These are phyloP conservation scores for Gymnodraco acuticeps DNA, from an alignment of 2,797 vertebrate genomes.

Conservation along the genomic window DNA sequence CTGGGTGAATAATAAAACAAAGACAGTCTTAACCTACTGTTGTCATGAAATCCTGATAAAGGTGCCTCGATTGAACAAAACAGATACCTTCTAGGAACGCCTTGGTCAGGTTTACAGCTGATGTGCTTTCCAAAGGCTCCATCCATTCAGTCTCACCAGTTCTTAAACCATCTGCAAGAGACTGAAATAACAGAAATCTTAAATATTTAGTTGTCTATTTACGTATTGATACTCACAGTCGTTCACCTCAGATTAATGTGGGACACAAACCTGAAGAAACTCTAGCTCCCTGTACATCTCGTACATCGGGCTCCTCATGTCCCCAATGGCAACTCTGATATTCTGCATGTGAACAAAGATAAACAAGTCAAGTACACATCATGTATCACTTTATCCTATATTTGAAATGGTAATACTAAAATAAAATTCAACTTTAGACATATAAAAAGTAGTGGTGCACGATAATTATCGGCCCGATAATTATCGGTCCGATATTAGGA, in stretches of 20 bases:
- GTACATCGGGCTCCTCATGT: constrained; percentile 90
- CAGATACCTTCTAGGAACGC: constrained; percentile 89
- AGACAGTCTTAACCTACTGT: not conserved
- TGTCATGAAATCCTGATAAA: not conserved
- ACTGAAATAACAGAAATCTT: constrained; percentile 75
- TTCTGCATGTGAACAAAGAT: constrained; percentile 83
- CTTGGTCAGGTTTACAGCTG: constrained; percentile 88
- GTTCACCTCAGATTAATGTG: constrained; percentile 14
- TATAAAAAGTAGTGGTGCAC: not conserved
- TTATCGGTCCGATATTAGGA: too few relatives aligned
- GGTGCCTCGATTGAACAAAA: not conserved
- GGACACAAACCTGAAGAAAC: constrained; percentile 90
- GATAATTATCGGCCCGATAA: too few relatives aligned
- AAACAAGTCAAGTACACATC: constrained; percentile 8
- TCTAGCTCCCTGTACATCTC: constrained; percentile 91
- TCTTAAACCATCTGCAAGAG: constrained; percentile 90
- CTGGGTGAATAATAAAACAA: constrained; percentile 73
- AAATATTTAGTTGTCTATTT: constrained; percentile 21
- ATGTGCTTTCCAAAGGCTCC: constrained; percentile 86
- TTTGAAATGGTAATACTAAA: not conserved
- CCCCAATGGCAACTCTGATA: constrained; percentile 89
- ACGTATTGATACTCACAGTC: not conserved
- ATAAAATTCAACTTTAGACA: not conserved
- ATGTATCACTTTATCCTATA: not conserved
- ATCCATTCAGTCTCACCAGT: constrained; percentile 92